Conservation (phyloP, 64 coral and sea anemone genomes). For the Porites lutea region DNA sequence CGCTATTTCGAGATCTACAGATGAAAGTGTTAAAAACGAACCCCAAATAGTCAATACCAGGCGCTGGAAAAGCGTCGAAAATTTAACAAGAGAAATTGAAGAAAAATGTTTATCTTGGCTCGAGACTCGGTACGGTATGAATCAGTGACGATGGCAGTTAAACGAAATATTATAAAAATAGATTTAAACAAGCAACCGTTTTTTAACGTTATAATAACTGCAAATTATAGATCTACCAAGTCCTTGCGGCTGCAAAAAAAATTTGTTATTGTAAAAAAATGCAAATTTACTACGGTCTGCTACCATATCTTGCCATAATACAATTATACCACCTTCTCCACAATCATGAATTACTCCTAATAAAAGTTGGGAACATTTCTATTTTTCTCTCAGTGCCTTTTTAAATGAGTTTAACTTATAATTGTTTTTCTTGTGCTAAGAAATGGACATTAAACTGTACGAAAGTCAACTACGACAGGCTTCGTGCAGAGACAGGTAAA, state of each 20-base stretch:
- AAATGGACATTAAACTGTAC: background rate
- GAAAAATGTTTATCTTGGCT: conserved; percentile 29
- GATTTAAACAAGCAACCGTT: background rate
- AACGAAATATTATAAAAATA: background rate
- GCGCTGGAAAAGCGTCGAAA: conserved; percentile 34
- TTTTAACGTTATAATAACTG: background rate
- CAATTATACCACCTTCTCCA: background rate
- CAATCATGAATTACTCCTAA: background rate
- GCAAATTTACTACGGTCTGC: background rate
- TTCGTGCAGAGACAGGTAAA: background rate
- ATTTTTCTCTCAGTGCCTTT: background rate
- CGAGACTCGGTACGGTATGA: conserved; percentile 20
- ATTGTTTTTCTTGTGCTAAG: background rate
- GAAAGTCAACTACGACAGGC: background rate
- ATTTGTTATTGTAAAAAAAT: conserved; percentile 18
- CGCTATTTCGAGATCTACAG: background rate
- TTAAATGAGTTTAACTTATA: background rate
- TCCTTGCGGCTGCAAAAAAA: background rate
- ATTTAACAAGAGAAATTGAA: conserved; percentile 24
- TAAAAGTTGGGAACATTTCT: background rate
- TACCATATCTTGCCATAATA: no score
- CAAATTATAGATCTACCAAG: background rate
- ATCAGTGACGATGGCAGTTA: background rate
- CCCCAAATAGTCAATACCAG: background rate
- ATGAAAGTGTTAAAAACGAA: background rate